Percentiles rank a stretch among this genome's conserved stretches.
These are phyloP conservation scores for Leptopilina clavipes DNA, from an alignment of 1,140 invertebrate species.

Conservation along the genomic window DNA sequence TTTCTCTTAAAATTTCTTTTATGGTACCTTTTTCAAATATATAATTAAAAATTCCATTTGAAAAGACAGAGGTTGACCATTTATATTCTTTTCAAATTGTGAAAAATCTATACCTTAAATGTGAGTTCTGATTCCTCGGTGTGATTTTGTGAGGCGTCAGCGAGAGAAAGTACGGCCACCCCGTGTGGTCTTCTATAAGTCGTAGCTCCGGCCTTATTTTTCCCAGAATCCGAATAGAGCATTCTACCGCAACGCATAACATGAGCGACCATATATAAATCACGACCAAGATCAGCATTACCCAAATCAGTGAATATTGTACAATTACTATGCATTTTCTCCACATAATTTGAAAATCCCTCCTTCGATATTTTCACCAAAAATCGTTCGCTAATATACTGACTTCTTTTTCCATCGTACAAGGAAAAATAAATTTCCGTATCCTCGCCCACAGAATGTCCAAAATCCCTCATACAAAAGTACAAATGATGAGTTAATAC, in stretches of 20 bases:
- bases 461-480: slow-evolving; percentile 92
- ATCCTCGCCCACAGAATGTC: slow-evolving; percentile 89
- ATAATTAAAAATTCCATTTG: no score
- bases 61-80: no score
- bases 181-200: slow-evolving; percentile 87
- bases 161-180: slow-evolving; percentile 84
- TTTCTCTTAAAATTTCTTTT: no score
- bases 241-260: slow-evolving; percentile 92
- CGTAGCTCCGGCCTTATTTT: slow-evolving; percentile 78
- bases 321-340: slow-evolving; percentile 90
- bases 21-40: no score
- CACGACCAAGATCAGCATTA: slow-evolving; percentile 85
- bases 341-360: slow-evolving; percentile 91
- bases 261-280: slow-evolving; percentile 90
- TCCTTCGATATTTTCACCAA: slow-evolving; percentile 91
- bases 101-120: slow-evolving; percentile 81
- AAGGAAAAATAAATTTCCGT: slow-evolving; percentile 91
- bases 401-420: slow-evolving; percentile 84
- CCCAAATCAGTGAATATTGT: slow-evolving; percentile 92
- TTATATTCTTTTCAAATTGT: no score
- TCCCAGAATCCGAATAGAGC: slow-evolving; percentile 86
- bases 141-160: slow-evolving; percentile 79
- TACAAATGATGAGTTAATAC: slow-evolving; percentile 88
- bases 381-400: slow-evolving; percentile 89
- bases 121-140: slow-evolving; percentile 81